Evolutionary conservation across 2,888 invertebrate genomes (phyloP).

Genomic region (Erebia aethiops): DNA sequence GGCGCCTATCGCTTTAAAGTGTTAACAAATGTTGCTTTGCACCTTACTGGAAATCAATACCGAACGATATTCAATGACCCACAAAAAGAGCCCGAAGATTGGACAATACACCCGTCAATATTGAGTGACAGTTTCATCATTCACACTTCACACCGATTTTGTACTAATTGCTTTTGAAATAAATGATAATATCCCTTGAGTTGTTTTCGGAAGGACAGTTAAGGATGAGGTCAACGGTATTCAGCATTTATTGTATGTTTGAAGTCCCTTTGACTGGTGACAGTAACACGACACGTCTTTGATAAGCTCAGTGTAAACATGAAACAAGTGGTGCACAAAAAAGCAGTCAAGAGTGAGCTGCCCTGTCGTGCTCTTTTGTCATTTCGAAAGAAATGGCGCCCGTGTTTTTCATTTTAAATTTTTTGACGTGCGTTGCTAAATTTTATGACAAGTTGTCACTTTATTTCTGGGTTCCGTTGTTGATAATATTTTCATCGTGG

Average conservation of each 20-base stretch:
- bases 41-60: slow-evolving; percentile 33
- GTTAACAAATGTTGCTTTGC: slow-evolving; percentile 40
- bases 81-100: slow-evolving; percentile 14
- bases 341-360: slow-evolving; percentile 29
- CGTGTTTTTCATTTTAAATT: background rate
- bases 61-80: slow-evolving; percentile 31
- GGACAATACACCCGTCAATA: slow-evolving; percentile 18
- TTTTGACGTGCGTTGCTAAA: slow-evolving; percentile 32
- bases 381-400: slow-evolving; percentile 26
- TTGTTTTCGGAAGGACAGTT: slow-evolving; percentile 9
- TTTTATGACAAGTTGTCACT: slow-evolving; percentile 31
- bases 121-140: slow-evolving; percentile 17
- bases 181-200: slow-evolving; percentile 21
- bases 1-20: slow-evolving; percentile 36
- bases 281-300: slow-evolving; percentile 47
- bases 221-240: slow-evolving; percentile 26
- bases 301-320: slow-evolving; percentile 45
- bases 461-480: background rate
- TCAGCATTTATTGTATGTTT: slow-evolving; percentile 33
- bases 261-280: slow-evolving; percentile 41
- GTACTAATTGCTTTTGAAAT: slow-evolving; percentile 16
- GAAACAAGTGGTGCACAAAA: slow-evolving; percentile 41
- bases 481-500: too few species aligned
- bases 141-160: slow-evolving; percentile 18
- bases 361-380: slow-evolving; percentile 32